These are phyloP conservation scores for Atractosteus spatula DNA, from an alignment of 2,113 vertebrate species.

Conservation along the genomic window DNA sequence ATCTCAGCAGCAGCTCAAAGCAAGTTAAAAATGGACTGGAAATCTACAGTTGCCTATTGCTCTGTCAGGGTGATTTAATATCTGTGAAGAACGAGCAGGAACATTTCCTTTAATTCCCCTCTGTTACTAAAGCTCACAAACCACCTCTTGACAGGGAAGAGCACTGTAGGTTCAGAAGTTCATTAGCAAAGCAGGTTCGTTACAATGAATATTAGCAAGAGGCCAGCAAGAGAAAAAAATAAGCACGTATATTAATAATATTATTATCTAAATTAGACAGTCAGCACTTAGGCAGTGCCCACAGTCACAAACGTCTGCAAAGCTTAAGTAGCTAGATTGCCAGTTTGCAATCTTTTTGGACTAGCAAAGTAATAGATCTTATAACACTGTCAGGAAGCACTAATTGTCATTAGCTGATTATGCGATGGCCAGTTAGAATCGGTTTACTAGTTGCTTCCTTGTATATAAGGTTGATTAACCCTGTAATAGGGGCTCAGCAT, in stretches of 20 bases:
- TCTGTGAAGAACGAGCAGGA: not conserved
- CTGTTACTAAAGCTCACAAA: not conserved
- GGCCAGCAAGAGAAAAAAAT: not conserved
- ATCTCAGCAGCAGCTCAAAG: too few species aligned
- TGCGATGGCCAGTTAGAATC: too few species aligned
- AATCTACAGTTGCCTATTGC: too few species aligned
- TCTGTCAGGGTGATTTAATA: not conserved
- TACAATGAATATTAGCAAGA: not conserved
- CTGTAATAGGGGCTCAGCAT: too few species aligned
- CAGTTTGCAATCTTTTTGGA: too few species aligned
- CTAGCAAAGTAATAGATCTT: too few species aligned
- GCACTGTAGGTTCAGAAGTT: not conserved
- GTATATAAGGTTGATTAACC: too few species aligned
- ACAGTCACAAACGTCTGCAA: not conserved
- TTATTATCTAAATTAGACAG: slow-evolving; percentile 8
- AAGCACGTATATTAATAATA: too few species aligned
- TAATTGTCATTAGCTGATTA: too few species aligned
- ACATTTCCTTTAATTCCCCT: not conserved
- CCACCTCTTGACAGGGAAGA: not conserved
- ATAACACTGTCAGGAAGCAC: too few species aligned
- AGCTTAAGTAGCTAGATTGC: not conserved
- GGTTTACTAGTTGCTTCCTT: too few species aligned
- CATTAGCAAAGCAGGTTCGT: slow-evolving; percentile 6
- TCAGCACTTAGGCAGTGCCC: not conserved
- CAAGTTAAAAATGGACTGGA: too few species aligned